phyloP scores from a whole-genome alignment of 2,888 invertebrate species.

The Callyntrura sp. region DNA sequence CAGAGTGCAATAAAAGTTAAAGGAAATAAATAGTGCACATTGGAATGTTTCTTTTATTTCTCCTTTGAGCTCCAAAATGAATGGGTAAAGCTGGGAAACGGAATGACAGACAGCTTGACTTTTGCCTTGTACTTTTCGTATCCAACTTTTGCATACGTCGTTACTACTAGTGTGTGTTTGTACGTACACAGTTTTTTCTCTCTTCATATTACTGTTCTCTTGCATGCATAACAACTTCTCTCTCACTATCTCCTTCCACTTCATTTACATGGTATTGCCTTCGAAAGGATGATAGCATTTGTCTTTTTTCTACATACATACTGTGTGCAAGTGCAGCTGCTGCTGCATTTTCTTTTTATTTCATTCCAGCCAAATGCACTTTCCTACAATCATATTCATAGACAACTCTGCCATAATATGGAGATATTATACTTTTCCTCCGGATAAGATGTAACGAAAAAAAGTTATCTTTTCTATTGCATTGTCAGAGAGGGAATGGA shows the following conservation, averaged over 20 bases:
- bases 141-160: neutral
- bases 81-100: constrained; percentile 1
- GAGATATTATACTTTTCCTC: no score
- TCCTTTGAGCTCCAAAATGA: neutral
- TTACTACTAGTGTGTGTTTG: neutral
- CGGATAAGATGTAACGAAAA: no score
- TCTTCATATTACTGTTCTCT: neutral
- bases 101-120: constrained; percentile 48
- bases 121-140: constrained; percentile 20
- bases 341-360: constrained; percentile 16
- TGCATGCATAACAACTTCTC: neutral
- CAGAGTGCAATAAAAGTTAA: constrained; percentile 31
- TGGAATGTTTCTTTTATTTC: constrained; percentile 15
- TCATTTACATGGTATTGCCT: constrained; percentile 39
- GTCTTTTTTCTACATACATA: neutral
- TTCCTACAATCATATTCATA: constrained; percentile 33
- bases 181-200: neutral
- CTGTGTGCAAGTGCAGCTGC: neutral
- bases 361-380: neutral
- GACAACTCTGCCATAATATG: neutral
- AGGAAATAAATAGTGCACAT: constrained; percentile 52
- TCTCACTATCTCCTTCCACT: neutral
- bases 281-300: neutral
- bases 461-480: neutral
- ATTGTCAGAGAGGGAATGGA: neutral